phyloP scores from a whole-genome alignment of 2,113 vertebrate genomes.

The Mesembrinibis cayennensis region DNA sequence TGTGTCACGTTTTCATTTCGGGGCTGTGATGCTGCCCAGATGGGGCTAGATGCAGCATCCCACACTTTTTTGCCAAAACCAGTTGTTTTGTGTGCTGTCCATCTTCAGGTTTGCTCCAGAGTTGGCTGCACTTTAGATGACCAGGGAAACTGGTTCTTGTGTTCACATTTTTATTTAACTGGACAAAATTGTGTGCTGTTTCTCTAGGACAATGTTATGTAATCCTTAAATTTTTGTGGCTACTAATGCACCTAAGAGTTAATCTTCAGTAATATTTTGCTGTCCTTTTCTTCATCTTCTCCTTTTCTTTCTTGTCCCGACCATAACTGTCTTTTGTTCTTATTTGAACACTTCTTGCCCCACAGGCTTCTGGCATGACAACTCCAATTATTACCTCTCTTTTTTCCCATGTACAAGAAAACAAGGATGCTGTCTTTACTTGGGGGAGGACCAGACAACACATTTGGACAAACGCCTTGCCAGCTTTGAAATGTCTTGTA shows the following conservation, averaged over 20 bases:
- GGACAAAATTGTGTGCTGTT: background rate
- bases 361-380: background rate
- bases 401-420: background rate
- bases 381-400: background rate
- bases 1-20: background rate
- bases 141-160: background rate
- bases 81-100: background rate
- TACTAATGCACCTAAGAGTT: background rate
- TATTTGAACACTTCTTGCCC: background rate
- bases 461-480: background rate
- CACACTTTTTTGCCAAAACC: background rate
- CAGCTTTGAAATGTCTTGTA: conserved; percentile 22
- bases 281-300: background rate
- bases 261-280: background rate
- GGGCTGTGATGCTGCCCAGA: background rate
- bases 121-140: background rate
- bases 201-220: background rate
- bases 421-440: background rate
- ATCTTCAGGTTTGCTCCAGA: background rate
- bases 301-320: background rate
- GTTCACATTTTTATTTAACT: background rate
- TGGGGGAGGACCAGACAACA: background rate
- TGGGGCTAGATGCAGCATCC: background rate
- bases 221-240: background rate
- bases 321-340: background rate